A percentile compares a stretch with the other conserved stretches of the same genome.
Conservation (phyloP, 2,113 vertebrate species). For the Pitta sordida region DNA sequence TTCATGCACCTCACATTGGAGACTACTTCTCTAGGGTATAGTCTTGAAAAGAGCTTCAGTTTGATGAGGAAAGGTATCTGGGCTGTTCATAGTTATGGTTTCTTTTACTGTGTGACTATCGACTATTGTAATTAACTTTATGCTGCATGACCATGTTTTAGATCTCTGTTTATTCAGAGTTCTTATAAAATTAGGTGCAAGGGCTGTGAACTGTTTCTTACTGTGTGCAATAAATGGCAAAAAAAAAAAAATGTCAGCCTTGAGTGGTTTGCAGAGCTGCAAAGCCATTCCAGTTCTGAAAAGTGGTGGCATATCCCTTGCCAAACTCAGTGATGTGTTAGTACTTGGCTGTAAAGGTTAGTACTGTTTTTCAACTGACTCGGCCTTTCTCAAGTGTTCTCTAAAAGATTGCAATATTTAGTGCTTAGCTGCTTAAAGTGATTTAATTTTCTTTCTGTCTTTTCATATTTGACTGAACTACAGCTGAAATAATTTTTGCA, state of each 20-base stretch:
- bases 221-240: neutral
- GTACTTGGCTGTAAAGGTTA: neutral
- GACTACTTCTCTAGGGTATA: neutral
- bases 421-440: neutral
- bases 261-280: neutral
- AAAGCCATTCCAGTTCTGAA: neutral
- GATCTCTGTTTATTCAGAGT: neutral
- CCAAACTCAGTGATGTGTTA: neutral
- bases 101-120: neutral
- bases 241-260: neutral
- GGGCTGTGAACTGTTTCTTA: neutral
- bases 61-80: neutral
- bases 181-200: neutral
- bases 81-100: neutral
- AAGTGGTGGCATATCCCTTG: neutral
- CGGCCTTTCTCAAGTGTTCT: neutral
- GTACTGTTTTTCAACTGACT: neutral
- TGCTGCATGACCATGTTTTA: neutral
- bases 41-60: neutral
- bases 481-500: neutral
- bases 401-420: neutral
- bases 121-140: neutral
- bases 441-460: neutral
- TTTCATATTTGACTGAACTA: neutral
- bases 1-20: neutral